phyloP scores from a whole-genome alignment of 2,797 vertebrate species.

The Gallinago stenura region DNA sequence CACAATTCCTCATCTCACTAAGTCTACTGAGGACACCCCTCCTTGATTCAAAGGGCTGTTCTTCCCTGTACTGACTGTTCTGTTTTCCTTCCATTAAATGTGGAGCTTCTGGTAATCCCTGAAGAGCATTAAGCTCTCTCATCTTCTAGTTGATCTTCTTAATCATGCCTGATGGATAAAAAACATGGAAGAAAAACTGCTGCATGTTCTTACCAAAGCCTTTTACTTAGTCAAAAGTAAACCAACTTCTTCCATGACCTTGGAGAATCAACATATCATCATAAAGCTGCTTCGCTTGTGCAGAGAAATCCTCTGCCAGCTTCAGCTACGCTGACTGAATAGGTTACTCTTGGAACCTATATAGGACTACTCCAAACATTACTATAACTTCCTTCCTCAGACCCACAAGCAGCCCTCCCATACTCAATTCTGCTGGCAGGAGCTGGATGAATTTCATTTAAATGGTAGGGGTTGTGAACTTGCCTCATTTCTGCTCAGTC shows the following conservation, averaged over 20 bases:
- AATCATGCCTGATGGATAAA: neutral
- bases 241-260: neutral
- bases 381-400: constrained; percentile 29
- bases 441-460: neutral
- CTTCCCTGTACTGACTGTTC: neutral
- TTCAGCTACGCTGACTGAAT: neutral
- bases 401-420: neutral
- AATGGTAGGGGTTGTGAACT: neutral
- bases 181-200: constrained; percentile 16
- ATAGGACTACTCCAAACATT: neutral
- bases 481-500: neutral
- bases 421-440: neutral
- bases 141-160: neutral
- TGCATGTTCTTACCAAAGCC: neutral
- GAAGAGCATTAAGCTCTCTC: neutral
- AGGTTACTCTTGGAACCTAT: neutral
- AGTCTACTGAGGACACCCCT: neutral
- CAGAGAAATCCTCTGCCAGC: constrained; percentile 18
- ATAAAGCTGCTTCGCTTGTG: neutral
- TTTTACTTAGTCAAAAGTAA: neutral
- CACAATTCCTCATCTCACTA: neutral
- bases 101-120: neutral
- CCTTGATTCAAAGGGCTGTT: neutral
- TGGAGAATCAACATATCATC: constrained; percentile 30
- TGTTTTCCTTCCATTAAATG: neutral